Percentiles rank a stretch among this genome's conserved stretches.
phyloP scores from a whole-genome alignment of 2,797 vertebrate genomes.

The Fistularia tabacaria region DNA sequence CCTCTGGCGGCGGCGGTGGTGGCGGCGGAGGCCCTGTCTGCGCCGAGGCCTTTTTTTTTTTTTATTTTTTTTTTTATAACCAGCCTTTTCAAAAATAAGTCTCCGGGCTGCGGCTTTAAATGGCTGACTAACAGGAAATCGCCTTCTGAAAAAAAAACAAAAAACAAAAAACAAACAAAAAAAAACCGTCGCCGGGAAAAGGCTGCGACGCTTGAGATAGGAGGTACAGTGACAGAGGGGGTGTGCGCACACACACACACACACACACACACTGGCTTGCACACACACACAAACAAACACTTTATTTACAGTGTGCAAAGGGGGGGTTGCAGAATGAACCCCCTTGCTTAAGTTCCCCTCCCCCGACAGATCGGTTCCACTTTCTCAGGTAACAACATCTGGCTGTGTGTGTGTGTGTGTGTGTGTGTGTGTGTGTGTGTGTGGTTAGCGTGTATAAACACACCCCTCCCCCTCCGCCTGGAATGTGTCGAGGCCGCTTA shows the following conservation, averaged over 20 bases:
- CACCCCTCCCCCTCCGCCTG: slow-evolving; percentile 30
- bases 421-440: slow-evolving; percentile 15
- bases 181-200: no score
- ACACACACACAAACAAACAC: background rate
- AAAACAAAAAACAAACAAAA: background rate
- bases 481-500: slow-evolving; percentile 41
- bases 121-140: slow-evolving; percentile 1
- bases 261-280: background rate
- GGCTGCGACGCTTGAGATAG: no score
- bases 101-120: no score
- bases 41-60: no score
- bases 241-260: background rate
- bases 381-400: slow-evolving; percentile 39
- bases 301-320: background rate
- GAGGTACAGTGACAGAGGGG: no score
- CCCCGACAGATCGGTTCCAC: slow-evolving; percentile 24
- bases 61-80: no score
- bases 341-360: slow-evolving; percentile 13
- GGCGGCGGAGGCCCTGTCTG: no score
- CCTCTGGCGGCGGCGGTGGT: no score
- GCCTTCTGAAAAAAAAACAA: background rate
- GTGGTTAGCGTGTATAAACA: slow-evolving; percentile 6
- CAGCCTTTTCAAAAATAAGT: no score
- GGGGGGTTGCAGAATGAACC: slow-evolving; percentile 1
- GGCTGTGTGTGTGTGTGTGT: slow-evolving; percentile 24